Base-by-base conservation (phyloP, 2,888 invertebrate species). In the Vesta saturnalis region DNA sequence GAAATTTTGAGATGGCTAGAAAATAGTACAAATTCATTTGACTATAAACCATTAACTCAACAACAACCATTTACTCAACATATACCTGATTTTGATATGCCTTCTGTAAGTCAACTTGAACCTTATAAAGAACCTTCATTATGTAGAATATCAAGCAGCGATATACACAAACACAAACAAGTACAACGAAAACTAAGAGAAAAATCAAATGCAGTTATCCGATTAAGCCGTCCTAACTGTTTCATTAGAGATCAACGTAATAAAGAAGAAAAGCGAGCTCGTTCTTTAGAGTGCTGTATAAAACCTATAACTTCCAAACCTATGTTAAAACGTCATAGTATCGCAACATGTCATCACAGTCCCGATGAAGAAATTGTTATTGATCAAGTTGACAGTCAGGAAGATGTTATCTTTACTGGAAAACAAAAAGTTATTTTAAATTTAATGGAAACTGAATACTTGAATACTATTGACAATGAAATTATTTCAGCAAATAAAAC, bases 391-490 rank as follows among this genome's bases (percentile, higher is more conserved):
- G 73, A 73, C 23, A 77, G 75, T 14, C 76, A 77, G 54, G 73
- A 74, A 21, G 76, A 76, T 18, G 19, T 64, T 6, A 4, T 16
- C 3, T 46, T 70, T 43, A 56, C 72, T n/a, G 68, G 67, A 39
- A 67, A 72, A 64, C 57, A 52, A 5, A 72, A 77, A 6, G 73
- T 76, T 23, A 46, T 79, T 6, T 64, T 77, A n/a, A 68, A 78
- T 66, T 69, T 80, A 56, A 68, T 79, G 12, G 82, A 81, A 72
- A 77, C 80, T 46, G 74, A 78, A 57, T 79, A 74, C 69, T 71
- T 81, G 23, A 71, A 75, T 47, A 75, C 74, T 63, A 58, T 80
- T 23, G 55, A 55, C 8, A 16, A 52, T 18, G 55, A 22, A 22
- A 5, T 23, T 3, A 3, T 19, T 22, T 46, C 30, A 6, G 47